Evolutionary conservation across 2,797 vertebrate species (phyloP).

Genomic region (Petrocephalus sullivani): DNA sequence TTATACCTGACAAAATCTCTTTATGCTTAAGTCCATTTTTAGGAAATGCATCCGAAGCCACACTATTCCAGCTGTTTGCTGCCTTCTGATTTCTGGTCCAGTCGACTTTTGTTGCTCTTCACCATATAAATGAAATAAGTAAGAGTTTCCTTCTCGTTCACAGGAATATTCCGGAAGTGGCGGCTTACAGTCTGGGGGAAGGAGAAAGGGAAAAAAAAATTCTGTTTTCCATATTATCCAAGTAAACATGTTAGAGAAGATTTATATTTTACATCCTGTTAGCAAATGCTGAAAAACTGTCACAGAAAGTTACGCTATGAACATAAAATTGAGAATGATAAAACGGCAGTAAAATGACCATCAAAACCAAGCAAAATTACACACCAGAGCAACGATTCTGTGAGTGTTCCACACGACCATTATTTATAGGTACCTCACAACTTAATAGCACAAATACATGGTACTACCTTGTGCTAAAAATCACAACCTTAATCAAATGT

Average conservation of each 20-base stretch:
- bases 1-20: conserved; percentile 13
- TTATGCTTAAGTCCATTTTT: conserved; percentile 14
- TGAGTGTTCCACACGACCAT: too few species aligned
- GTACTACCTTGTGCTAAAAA: too few species aligned
- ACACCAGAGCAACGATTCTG: too few species aligned
- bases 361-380: background rate
- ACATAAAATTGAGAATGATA: background rate
- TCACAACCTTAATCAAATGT: background rate
- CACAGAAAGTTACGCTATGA: background rate
- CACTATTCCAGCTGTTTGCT: conserved; percentile 83
- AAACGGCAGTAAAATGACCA: background rate
- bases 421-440: too few species aligned
- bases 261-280: background rate
- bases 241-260: background rate
- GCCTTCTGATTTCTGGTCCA: conserved; percentile 89
- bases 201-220: background rate
- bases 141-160: conserved; percentile 97
- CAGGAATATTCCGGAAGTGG: conserved; percentile 95
- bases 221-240: background rate
- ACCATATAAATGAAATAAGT: conserved; percentile 99
- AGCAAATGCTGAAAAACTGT: background rate
- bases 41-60: background rate
- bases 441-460: too few species aligned
- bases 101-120: conserved; percentile 92
- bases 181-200: conserved; percentile 85